Evolutionary conservation across 2,113 vertebrate species (phyloP), one percentile per base, ranked within the genome.

Genomic region (Campylorhamphus procurvoides): DNA sequence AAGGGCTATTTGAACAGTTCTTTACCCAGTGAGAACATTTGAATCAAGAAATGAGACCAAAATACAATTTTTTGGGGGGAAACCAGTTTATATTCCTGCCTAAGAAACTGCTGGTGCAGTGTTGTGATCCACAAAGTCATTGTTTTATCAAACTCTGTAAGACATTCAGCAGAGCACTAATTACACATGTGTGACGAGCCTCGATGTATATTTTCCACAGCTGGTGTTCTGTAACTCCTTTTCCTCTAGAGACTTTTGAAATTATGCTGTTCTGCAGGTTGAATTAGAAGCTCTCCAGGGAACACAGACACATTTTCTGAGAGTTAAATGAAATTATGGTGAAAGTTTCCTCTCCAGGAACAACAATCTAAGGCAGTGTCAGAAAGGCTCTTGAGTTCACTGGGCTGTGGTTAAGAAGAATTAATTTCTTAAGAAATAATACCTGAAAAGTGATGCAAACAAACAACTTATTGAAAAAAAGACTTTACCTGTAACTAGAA

Each of bases 321-420:
- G 68, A 86, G 42, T 8, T 64, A 59, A 11, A 74, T 60, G 60
- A 69, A 33, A 79, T 4, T 9, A 23, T 13, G 50, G 53, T 0
- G 7, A 74, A 16, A 27, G 19, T 42, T 79, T 72, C 80, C 71
- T 46, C 55, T 55, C 28, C 78, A 59, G 33, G 29, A 90, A 44
- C 59, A 56, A 12, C 9, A 80, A 6, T 56, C 50, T 47, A 8
- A 80, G n/a, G 44, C 20, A 39, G 31, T 14, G 78, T 53, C 83
- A 68, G 33, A 29, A 3, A 60, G 68, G 55, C 39, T 73, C 29
- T 39, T 3, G 72, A 62, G 71, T 50, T 89, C 71, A 27, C 12
- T 79, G 89, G 80, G 14, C 83, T 74, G 52, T 81, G 79, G 42
- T 75, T 93, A 87, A 90, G 75, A 60, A 71, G 79, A 91, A 90